Conservation (phyloP, 2,888 invertebrate genomes). For the Nysson spinosus region DNA sequence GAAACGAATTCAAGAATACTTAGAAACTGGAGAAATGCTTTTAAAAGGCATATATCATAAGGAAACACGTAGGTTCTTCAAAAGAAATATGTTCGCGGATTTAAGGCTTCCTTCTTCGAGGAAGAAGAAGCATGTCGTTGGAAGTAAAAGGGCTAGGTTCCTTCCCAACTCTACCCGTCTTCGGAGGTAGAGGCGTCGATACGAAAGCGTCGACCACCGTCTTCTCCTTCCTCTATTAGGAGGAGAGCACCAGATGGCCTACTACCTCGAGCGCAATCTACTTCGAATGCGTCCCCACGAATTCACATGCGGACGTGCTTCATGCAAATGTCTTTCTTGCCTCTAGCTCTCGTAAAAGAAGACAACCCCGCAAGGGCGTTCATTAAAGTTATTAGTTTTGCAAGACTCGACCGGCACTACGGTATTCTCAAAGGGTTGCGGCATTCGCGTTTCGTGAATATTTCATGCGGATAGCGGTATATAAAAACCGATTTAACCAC, state of each 20-base stretch:
- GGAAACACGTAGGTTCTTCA: neutral
- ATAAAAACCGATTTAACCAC: constrained; percentile 40
- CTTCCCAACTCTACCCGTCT: constrained; percentile 2
- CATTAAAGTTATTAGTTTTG: constrained; percentile 62
- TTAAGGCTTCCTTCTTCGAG: too few species aligned
- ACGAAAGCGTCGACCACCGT: constrained; percentile 7
- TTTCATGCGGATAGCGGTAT: constrained; percentile 33
- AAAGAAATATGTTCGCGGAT: neutral
- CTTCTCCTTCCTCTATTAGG: neutral
- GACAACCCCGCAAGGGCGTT: constrained; percentile 43
- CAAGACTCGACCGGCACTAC: constrained; percentile 42
- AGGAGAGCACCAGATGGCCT: constrained; percentile 53
- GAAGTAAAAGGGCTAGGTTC: neutral
- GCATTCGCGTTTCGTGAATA: constrained; percentile 49
- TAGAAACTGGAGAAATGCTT: too few species aligned
- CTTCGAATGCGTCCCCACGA: constrained; percentile 61
- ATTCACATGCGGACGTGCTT: constrained; percentile 60
- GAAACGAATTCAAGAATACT: too few species aligned
- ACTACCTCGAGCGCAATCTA: constrained; percentile 53
- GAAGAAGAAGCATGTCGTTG: constrained; percentile 6
- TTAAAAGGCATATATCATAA: neutral
- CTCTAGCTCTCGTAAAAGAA: constrained; percentile 43
- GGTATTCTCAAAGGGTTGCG: constrained; percentile 49
- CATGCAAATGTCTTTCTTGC: constrained; percentile 61
- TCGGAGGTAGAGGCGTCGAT: constrained; percentile 8